Evolutionary conservation across 2,797 vertebrate genomes (phyloP), one percentile per base, ranked within the genome.

Genomic region (Hypotaenidia okinawae): DNA sequence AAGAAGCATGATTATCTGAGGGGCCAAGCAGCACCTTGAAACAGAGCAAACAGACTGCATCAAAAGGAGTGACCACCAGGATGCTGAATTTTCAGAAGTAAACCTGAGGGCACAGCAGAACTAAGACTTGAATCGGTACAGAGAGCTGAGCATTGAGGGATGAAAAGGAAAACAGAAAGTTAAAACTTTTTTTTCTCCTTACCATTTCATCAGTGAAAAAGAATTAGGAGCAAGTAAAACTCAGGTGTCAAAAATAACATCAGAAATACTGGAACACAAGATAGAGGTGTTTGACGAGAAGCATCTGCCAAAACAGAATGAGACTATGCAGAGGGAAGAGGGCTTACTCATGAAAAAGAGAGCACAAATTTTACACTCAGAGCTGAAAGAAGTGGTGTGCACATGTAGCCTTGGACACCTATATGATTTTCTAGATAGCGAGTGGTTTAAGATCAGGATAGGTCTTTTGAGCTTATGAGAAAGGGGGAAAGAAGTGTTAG

Each of bases 21-120:
- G 75, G 88, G 63, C 92, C 81, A 90, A 94, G 89, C 70, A 92
- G 86, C 92, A 92, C 89, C 95, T 84, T 82, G 88, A 90, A 94
- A 94, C 63, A 76, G 76, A 96, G 86, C 74, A 89, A 95, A 94
- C 90, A 94, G 75, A 37, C 51, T 49, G 73, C 83, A 92, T 95
- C 93, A 95, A 95, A 96, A 95, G 61, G 39, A 94, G 39, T 79
- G 90, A 83, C 86, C 88, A 93, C 92, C 78, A 79, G 94, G 81
- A 95, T 84, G 86, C 86, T 88, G 85, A 43, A 62, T 92, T 94
- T 96, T 94, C 92, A 94, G 80, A 96, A 91, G 85, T 73, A 94
- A 84, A 94, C 81, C 85, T 58, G 41, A 94, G 92, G 74, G 81
- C 86, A 95, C 68, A 70, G 89, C 74, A 89, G 81, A 95, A 72